A percentile compares a stretch with the other conserved stretches of the same genome.
phyloP scores from a whole-genome alignment of 2,888 invertebrate genomes.

The Ochlodes sylvanus region DNA sequence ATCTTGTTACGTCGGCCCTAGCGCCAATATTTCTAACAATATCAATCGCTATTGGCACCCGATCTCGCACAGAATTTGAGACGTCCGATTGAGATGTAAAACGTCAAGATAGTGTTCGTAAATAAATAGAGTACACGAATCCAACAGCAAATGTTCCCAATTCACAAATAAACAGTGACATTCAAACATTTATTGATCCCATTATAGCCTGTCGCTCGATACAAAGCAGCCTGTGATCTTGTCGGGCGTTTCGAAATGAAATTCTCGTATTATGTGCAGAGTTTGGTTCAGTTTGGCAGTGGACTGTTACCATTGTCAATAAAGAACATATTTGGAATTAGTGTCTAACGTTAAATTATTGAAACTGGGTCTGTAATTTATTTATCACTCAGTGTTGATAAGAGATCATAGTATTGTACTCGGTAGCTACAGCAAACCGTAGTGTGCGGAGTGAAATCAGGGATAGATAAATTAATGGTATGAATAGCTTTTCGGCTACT shows the following conservation, averaged over 20 bases:
- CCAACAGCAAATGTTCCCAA: slow-evolving; percentile 34
- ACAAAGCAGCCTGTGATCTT: slow-evolving; percentile 35
- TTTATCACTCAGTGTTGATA: too few relatives aligned
- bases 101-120: slow-evolving; percentile 35
- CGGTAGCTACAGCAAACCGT: too few relatives aligned
- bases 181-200: slow-evolving; percentile 37
- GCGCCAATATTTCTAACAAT: slow-evolving; percentile 15
- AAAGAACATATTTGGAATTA: neutral
- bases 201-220: slow-evolving; percentile 34
- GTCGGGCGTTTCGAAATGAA: slow-evolving; percentile 43
- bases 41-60: slow-evolving; percentile 14
- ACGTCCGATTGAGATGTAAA: slow-evolving; percentile 38
- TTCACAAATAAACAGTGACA: slow-evolving; percentile 37
- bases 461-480: too few relatives aligned
- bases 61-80: slow-evolving; percentile 31
- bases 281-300: slow-evolving; percentile 35
- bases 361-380: too few relatives aligned
- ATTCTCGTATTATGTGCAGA: slow-evolving; percentile 45
- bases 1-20: neutral
- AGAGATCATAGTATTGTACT: too few relatives aligned
- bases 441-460: too few relatives aligned
- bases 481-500: too few relatives aligned
- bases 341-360: neutral
- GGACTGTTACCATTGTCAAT: slow-evolving; percentile 32
- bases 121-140: slow-evolving; percentile 36